Conservation (phyloP, 2,888 invertebrate species). For the Lochmaea capreae region DNA sequence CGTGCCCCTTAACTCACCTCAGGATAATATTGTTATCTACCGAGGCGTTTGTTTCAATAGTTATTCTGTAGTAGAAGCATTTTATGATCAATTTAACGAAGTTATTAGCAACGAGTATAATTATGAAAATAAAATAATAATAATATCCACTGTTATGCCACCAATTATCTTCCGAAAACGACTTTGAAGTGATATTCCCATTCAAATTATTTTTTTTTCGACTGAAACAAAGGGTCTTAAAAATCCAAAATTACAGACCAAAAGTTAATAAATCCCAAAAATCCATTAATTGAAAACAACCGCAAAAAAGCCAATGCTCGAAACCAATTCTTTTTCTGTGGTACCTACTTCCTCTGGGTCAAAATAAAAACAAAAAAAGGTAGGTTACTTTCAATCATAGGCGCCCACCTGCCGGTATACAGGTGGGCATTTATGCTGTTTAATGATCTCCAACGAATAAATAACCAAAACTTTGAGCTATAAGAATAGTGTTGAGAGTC, state of each 20-base stretch:
- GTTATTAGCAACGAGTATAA: not conserved
- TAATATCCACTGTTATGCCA: not conserved
- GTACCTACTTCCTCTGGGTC: slow-evolving; percentile 10
- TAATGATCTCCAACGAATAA: not conserved
- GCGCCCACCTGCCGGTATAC: not conserved
- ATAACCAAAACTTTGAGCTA: too few relatives aligned
- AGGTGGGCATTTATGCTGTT: not conserved
- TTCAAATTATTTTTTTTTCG: slow-evolving; percentile 1
- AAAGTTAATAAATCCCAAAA: slow-evolving; percentile 22
- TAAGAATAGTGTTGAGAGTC: too few relatives aligned
- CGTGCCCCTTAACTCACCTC: too few relatives aligned
- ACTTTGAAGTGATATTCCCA: slow-evolving; percentile 4
- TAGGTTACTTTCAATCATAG: not conserved
- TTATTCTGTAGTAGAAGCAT: too few relatives aligned
- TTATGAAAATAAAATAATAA: not conserved
- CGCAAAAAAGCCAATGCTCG: slow-evolving; percentile 19
- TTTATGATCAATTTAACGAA: too few relatives aligned
- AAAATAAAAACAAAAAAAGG: slow-evolving; percentile 11
- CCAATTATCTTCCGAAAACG: not conserved
- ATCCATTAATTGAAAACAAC: slow-evolving; percentile 28
- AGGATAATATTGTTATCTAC: too few relatives aligned
- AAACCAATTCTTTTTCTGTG: slow-evolving; percentile 22
- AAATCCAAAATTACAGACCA: slow-evolving; percentile 20
- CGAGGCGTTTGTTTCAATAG: too few relatives aligned
- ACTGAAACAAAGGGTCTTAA: slow-evolving; percentile 14